phyloP scores from a whole-genome alignment of 2,888 invertebrate genomes.

The Hemithea aestivaria region DNA sequence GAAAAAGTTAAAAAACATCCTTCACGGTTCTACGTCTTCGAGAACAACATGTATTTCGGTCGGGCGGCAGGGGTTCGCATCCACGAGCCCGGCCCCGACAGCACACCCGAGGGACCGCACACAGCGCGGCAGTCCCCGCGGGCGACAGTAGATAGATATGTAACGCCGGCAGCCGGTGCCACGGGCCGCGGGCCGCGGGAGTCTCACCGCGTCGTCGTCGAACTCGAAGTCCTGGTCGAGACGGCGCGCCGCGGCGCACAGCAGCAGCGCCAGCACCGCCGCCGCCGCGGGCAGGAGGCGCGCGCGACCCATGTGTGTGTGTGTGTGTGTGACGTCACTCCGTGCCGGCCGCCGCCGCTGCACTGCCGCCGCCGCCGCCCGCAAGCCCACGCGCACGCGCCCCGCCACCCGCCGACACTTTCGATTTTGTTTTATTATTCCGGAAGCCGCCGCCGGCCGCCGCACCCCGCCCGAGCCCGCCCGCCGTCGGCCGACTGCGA shows the following conservation, averaged over 20 bases:
- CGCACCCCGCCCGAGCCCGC: slow-evolving; percentile 4
- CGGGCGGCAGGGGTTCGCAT: too few species aligned
- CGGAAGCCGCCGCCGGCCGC: slow-evolving; percentile 4
- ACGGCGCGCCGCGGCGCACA: slow-evolving; percentile 40
- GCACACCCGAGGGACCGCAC: not conserved
- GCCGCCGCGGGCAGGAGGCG: slow-evolving; percentile 9
- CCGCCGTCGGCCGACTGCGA: too few species aligned
- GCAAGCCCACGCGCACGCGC: slow-evolving; percentile 15
- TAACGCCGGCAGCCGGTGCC: too few species aligned
- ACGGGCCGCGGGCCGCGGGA: too few species aligned
- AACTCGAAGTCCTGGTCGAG: slow-evolving; percentile 69
- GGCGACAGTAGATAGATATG: too few species aligned
- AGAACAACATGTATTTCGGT: too few species aligned
- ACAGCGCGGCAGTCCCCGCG: not conserved
- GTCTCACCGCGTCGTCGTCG: slow-evolving; percentile 64
- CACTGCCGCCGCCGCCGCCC: too few species aligned
- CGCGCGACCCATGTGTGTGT: slow-evolving; percentile 16
- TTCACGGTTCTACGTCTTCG: too few species aligned
- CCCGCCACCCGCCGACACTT: slow-evolving; percentile 16
- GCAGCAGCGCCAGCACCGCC: slow-evolving; percentile 30
- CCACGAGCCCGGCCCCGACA: too few species aligned
- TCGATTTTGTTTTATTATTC: too few species aligned
- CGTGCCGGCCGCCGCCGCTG: slow-evolving; percentile 14
- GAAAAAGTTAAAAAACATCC: too few species aligned
- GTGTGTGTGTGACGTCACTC: too few species aligned